Evolutionary conservation across 2,888 invertebrate species (phyloP), one percentile per base, ranked within the genome.

Genomic region (Tortrix viridana): DNA sequence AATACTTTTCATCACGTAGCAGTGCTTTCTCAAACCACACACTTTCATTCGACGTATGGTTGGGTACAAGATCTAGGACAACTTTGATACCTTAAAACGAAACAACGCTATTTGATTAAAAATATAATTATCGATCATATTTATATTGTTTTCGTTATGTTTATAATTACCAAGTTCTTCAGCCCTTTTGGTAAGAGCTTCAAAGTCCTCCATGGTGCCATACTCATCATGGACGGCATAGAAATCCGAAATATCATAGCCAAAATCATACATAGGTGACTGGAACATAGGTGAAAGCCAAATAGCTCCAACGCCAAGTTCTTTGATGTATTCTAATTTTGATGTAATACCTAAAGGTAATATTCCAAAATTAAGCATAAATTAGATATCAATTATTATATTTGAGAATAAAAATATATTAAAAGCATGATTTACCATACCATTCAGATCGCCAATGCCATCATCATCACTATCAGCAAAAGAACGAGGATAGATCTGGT

Each of bases 11-110:
- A 60, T 91, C 88, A 1, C 90, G 88, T 2, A 93, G 89, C 1
- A 94, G 88, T 1, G 97, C 97, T 71, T 94, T 93, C 70, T 92
- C 82, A 80, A 98, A 98, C 98, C 98, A 98, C 43, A 94, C 93
- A 76, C 97, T 96, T 75, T 96, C 92, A 75, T 96, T 94, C 64
- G 96, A 96, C 18, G 95, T 94, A 73, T 97, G 96, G 84, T 95
- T 95, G 1, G 95, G 95, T 16, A 95, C 95, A 66, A 95, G 93
- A 76, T 95, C 95, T 74, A 95, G 80, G 63, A 95, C 88, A 9
- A 95, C 89, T 81, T 93, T 94, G 18, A 94, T 85, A 43, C 81
- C 93, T 93, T 75, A 14, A 60, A 67, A 64, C 59, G 62, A 46
- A 3, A 5, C 3, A 48, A 32, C 5, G 14, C 5, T 16, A 5